These are phyloP conservation scores for Lasioglossum figueresi DNA, from an alignment of 2,888 invertebrate genomes.

Conservation along the genomic window DNA sequence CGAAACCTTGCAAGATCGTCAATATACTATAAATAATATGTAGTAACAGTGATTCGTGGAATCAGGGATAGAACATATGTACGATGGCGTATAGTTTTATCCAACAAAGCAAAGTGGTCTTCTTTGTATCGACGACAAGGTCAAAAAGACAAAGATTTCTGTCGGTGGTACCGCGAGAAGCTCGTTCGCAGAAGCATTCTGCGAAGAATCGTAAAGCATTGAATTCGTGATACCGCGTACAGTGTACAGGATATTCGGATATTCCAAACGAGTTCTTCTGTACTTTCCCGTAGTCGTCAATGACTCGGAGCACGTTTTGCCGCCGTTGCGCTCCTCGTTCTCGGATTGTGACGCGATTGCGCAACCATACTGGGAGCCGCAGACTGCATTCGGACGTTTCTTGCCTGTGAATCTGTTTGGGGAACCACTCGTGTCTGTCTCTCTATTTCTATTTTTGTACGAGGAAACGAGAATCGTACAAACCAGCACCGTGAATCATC, in stretches of 20 bases:
- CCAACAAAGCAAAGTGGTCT: background rate
- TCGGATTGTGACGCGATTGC: background rate
- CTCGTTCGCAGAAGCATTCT: background rate
- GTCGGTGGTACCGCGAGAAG: background rate
- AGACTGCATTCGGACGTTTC: conserved; percentile 25
- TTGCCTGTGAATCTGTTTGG: background rate
- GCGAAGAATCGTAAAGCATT: background rate
- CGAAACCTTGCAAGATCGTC: conserved; percentile 26
- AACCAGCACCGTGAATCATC: background rate
- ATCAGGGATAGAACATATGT: background rate
- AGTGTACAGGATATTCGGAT: background rate
- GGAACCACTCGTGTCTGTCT: background rate
- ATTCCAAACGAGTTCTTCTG: conserved; percentile 4
- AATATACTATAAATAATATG: conserved; percentile 62
- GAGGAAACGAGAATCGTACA: background rate
- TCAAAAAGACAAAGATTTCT: background rate
- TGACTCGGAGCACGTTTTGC: conserved; percentile 22
- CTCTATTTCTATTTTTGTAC: background rate
- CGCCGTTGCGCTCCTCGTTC: background rate
- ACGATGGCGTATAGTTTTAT: background rate
- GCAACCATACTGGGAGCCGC: conserved; percentile 37
- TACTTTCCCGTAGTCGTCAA: conserved; percentile 28
- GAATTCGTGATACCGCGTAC: background rate
- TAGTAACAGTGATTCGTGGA: background rate
- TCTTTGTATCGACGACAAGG: background rate